Base-by-base conservation (phyloP, 2,888 invertebrate species). In the Drosophila neutralis region DNA sequence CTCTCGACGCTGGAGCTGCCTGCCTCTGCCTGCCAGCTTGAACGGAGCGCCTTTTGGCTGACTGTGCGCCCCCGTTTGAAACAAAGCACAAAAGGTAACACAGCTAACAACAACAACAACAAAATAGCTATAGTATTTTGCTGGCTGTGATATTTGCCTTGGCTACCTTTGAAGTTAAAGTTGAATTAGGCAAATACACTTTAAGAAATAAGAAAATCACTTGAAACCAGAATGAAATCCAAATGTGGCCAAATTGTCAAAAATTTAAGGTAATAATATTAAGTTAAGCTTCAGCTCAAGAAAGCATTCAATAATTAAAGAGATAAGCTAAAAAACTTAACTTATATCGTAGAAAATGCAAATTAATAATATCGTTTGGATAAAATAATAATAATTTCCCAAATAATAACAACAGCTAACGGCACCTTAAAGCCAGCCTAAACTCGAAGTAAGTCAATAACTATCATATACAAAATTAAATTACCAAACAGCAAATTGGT, bases 111-210 rank as follows among this genome's bases (percentile, higher is more conserved):
- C 38, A 56, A n/a, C 62, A 76, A 69, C 69, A 69, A 72, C 63
- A 56, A 75, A 82, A 68, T 53, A 57, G 59, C 68, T 59, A 49
- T 49, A 45, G 33, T 35, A 57, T 57, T 57, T 60, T 69, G 67
- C 62, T 64, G 71, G 66, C 31, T 79, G 76, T 70, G 76, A 68
- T 72, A 74, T 82, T 68, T 78, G 74, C 76, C 71, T 73, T 74
- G 68, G 70, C 87, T 87, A 87, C 85, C 82, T 78, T 82, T 80
- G 84, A 70, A 67, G 74, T 76, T 76, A 70, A 83, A 79, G 78
- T 73, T 71, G 71, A 82, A 80, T 72, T 68, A 60, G 35, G 29
- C 27, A 56, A 78, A 63, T 78, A 73, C 83, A 85, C 85, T 75
- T 58, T 7, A 66, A 66, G 45, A 78, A 78, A 78, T 21, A 1